Base-by-base conservation (phyloP, 2,888 invertebrate species). In the Tuta absoluta region DNA sequence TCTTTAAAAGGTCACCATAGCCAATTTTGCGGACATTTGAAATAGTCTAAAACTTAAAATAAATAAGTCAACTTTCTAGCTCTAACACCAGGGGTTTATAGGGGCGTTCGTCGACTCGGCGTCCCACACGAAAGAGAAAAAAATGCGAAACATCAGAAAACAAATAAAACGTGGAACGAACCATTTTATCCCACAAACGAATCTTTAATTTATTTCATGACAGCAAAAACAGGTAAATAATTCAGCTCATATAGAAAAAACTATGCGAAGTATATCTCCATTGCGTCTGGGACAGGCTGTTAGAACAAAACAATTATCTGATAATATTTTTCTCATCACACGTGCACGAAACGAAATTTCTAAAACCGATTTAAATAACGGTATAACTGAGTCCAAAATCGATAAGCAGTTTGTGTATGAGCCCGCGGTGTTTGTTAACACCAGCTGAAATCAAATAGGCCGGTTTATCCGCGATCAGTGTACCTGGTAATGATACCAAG, bases 351-450 rank as follows among this genome's bases (percentile, higher is more conserved):
- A 45, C 45, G 4, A 17, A 45, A 45, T 5, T 17, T 45, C 45
- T 45, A 45, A n/a, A 17, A 17, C n/a, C 45, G 38, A 37, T 10
- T 38, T 24, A 41, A 63, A 57, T 19, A 41, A 62, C 24, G 33
- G 56, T 56, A 45, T 23, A 17, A 24, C n/a, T 33, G 33, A 12
- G 37, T 19, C 41, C 21, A 17, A 71, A 73, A 62, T 67, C 67
- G 67, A 71, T 72, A 70, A 72, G 70, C 73, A 23, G 70, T 75
- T 71, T 71, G 66, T 62, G 66, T 66, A 69, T 71, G 77, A 73
- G 67, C 71, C 68, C 64, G 68, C 70, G 65, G 69, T 73, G 70
- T 77, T 77, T 72, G 71, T 68, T 65, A 71, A 71, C 71, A 74
- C 69, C 70, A 58, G 65, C 65, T 62, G 38, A 63, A 63, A 69